Base-by-base conservation (phyloP, 2,888 invertebrate genomes). In the Dasypogon diadema region DNA sequence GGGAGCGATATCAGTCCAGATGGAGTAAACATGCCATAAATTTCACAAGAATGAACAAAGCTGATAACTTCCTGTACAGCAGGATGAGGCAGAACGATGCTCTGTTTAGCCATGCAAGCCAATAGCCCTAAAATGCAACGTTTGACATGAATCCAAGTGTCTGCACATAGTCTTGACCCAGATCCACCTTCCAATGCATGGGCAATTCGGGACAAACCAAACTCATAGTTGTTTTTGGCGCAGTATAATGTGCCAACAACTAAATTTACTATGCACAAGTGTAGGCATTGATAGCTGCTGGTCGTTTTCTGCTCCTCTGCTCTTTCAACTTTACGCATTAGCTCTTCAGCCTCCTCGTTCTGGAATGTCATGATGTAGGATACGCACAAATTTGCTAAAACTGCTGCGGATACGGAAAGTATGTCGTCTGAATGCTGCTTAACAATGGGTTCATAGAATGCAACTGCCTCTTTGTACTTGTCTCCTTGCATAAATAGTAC, bases 281-380 rank as follows among this genome's bases (percentile, higher is more conserved):
- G 99, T 85, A 99, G 98, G 85, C 95, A 95, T 58, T 97, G 95
- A 0, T 96, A 96, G 80, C 96, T 96, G 24, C 24, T 37, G 83
- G 97, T 95, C 82, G 94, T 95, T 81, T 97, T 89, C 78, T 94
- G 92, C 83, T 99, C 98, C 84, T 99, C 99, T 83, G 99, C 98
- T 81, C 97, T 96, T 85, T 99, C 99, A 80, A 99, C 98, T 88
- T 98, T 98, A 72, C 98, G 90, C 98, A 99, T 99, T 74, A 99
- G 89, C 82, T 98, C 98, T 85, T 99, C 99, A 10, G 99, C 99
- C 88, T 98, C 98, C 85, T 98, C 97, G 84, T 99, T 99, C 87
- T 98, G 97, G 68, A 96, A 95, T 1, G 97, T 98, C 98, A 99
- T 98, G 81, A 99, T 98, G 84, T 99, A 99, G 16, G 98, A 97